Evolutionary conservation across 2,113 vertebrate species (phyloP).

Genomic region (Solea solea): DNA sequence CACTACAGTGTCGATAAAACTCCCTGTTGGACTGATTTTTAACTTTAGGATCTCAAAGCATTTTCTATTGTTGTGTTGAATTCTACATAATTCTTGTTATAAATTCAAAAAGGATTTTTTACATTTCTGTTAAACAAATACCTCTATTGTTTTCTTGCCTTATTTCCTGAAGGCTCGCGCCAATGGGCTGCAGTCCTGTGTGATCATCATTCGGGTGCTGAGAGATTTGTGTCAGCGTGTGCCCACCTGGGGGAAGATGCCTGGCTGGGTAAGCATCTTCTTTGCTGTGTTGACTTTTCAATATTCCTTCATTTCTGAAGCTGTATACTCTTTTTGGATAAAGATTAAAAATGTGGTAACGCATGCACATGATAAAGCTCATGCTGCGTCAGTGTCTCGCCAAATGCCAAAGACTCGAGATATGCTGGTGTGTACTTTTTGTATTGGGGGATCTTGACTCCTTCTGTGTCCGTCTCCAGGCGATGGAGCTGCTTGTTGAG

Average conservation of each 20-base stretch:
- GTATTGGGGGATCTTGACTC: no score
- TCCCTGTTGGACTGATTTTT: neutral
- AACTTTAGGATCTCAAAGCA: neutral
- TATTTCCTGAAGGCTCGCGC: conserved; percentile 80
- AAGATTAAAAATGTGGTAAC: neutral
- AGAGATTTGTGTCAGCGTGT: conserved; percentile 84
- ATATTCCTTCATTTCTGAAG: neutral
- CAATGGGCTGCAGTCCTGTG: conserved; percentile 86
- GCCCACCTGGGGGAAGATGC: conserved; percentile 85
- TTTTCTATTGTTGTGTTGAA: neutral
- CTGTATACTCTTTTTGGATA: neutral
- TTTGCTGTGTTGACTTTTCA: neutral
- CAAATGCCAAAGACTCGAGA: neutral
- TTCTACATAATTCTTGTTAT: neutral
- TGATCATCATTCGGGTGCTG: conserved; percentile 85
- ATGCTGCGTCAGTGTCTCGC: neutral
- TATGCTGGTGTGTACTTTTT: no score
- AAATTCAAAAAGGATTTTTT: neutral
- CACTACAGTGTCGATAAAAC: no score
- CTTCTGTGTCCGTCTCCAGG: conserved; percentile 54
- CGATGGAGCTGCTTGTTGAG: conserved; percentile 82
- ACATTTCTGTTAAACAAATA: neutral
- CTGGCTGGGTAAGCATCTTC: conserved; percentile 80
- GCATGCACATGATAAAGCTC: neutral
- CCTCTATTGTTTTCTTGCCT: neutral